phyloP scores from a whole-genome alignment of 2,113 vertebrate genomes.

The Ranitomeya variabilis region DNA sequence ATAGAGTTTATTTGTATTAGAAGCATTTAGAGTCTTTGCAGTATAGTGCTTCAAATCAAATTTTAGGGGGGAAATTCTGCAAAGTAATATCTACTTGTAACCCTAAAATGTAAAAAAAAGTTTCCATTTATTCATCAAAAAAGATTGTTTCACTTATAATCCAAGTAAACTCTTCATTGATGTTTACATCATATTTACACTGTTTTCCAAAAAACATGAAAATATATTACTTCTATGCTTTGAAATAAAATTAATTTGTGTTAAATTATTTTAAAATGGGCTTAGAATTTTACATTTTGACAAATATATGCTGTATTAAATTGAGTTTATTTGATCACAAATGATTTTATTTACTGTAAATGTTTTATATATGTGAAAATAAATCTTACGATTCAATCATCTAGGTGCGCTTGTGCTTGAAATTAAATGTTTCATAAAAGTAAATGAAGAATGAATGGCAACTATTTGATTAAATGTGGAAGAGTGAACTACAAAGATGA shows the following conservation, averaged over 20 bases:
- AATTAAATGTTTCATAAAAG: slow-evolving; percentile 55
- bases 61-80: too few species aligned
- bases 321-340: slow-evolving; percentile 45
- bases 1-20: too few species aligned
- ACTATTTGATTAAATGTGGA: slow-evolving; percentile 53
- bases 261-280: slow-evolving; percentile 33
- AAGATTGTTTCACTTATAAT: neutral
- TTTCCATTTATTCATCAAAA: neutral
- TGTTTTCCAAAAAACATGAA: neutral
- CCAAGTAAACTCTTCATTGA: neutral
- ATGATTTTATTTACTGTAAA: slow-evolving; percentile 51
- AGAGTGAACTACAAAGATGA: slow-evolving; percentile 44
- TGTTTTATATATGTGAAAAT: slow-evolving; percentile 53
- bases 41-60: too few species aligned
- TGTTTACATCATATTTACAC: neutral
- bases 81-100: too few species aligned
- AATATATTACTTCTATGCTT: neutral
- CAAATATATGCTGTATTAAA: slow-evolving; percentile 31
- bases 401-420: slow-evolving; percentile 49
- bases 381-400: slow-evolving; percentile 51
- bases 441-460: slow-evolving; percentile 57
- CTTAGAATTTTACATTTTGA: slow-evolving; percentile 36
- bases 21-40: too few species aligned
- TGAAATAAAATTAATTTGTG: slow-evolving; percentile 18
- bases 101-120: neutral